phyloP scores from a whole-genome alignment of 2,113 vertebrate species.

The Rhinolophus ferrumequinum region DNA sequence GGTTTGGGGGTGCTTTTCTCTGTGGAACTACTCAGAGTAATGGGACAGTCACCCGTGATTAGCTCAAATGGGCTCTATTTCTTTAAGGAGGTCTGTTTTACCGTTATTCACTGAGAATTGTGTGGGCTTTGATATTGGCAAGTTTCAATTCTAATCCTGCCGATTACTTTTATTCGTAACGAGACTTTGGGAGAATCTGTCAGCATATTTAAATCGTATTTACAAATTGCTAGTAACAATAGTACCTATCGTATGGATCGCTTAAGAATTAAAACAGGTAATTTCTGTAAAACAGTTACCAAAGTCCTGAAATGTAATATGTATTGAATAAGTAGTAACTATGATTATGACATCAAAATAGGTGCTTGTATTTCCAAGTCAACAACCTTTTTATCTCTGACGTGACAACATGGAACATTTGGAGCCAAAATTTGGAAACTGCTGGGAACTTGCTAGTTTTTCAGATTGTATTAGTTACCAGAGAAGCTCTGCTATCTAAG shows the following conservation, averaged over 20 bases:
- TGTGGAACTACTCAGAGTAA: neutral
- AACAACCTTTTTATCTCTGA: neutral
- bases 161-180: neutral
- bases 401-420: neutral
- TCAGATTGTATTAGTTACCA: neutral
- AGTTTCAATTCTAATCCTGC: neutral
- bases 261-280: neutral
- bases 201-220: neutral
- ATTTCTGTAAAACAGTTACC: neutral
- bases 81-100: neutral
- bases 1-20: neutral
- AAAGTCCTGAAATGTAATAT: neutral
- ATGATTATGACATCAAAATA: neutral
- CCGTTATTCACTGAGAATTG: neutral
- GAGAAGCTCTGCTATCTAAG: neutral
- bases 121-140: neutral
- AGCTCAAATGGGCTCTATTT: neutral
- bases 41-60: neutral
- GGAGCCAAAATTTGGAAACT: neutral
- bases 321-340: neutral
- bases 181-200: neutral
- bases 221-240: neutral
- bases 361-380: neutral
- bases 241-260: neutral
- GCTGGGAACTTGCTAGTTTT: neutral